Conservation (phyloP, 2,113 vertebrate genomes). For the Dolichotis patagonum region DNA sequence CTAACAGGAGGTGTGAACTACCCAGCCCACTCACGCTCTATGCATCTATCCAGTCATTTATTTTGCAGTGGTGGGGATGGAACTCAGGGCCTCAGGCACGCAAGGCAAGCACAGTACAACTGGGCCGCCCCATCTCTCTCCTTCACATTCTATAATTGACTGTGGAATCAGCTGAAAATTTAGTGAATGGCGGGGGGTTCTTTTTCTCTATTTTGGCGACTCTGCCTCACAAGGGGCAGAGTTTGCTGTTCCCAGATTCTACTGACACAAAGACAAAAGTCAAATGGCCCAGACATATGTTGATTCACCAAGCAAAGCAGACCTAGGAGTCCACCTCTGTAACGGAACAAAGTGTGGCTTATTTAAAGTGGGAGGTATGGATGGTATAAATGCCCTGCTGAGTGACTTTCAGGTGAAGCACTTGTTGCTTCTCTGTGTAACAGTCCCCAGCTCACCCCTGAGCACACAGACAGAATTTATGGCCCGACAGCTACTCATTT, state of each 20-base stretch:
- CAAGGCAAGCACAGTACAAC: not conserved
- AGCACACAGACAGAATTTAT: slow-evolving; percentile 67
- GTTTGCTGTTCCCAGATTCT: not conserved
- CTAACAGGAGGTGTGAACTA: not conserved
- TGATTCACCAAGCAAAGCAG: not conserved
- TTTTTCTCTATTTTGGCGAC: not conserved
- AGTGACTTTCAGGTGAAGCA: not conserved
- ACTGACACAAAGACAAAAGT: not conserved
- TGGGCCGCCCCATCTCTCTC: not conserved
- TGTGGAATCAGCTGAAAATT: not conserved
- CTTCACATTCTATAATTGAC: not conserved
- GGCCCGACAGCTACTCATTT: not conserved
- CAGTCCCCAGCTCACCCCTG: not conserved
- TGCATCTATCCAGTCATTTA: not conserved
- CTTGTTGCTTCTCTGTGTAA: not conserved
- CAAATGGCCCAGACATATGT: not conserved
- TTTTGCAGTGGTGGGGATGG: not conserved
- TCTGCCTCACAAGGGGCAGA: not conserved
- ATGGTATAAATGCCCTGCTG: not conserved
- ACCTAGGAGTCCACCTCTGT: not conserved
- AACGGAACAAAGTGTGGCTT: not conserved
- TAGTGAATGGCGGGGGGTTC: not conserved
- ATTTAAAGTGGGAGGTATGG: accelerated
- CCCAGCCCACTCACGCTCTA: not conserved
- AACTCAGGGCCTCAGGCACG: not conserved